Percentiles rank a stretch among this genome's conserved stretches.
phyloP scores from a whole-genome alignment of 2,113 vertebrate genomes.

The Aramus guarauna region DNA sequence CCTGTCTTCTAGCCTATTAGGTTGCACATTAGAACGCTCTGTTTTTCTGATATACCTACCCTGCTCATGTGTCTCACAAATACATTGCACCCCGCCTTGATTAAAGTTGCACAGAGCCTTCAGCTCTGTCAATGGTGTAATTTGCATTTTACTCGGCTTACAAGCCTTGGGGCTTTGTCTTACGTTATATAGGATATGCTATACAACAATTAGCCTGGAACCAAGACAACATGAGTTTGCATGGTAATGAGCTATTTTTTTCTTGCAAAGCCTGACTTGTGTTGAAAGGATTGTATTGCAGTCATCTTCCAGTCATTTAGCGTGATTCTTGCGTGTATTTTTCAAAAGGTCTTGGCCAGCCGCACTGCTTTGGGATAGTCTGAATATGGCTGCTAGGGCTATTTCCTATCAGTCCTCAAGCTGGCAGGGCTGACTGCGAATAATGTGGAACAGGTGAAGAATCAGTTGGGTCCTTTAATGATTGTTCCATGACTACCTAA shows the following conservation, averaged over 20 bases:
- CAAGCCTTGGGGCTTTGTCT: constrained; percentile 20
- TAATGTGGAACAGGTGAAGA: not conserved
- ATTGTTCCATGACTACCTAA: not conserved
- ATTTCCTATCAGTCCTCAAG: not conserved
- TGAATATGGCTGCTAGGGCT: not conserved
- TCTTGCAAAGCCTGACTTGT: not conserved
- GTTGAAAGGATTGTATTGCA: not conserved
- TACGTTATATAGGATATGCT: constrained; percentile 11
- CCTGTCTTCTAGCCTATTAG: not conserved
- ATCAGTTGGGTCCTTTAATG: not conserved
- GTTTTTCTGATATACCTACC: not conserved
- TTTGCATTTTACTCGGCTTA: constrained; percentile 46
- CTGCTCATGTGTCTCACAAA: constrained; percentile 33
- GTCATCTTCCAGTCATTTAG: not conserved
- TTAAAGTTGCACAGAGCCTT: constrained; percentile 20
- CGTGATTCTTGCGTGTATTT: not conserved
- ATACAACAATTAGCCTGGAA: constrained; percentile 40
- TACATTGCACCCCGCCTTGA: not conserved
- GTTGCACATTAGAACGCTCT: not conserved
- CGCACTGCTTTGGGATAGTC: not conserved
- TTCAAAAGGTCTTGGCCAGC: not conserved
- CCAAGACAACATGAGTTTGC: not conserved
- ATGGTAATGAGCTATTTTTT: constrained; percentile 24
- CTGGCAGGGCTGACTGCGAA: not conserved
- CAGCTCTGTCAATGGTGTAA: not conserved